Base-by-base conservation (phyloP, 2,888 invertebrate species). In the Fissipunctia ypsillon region DNA sequence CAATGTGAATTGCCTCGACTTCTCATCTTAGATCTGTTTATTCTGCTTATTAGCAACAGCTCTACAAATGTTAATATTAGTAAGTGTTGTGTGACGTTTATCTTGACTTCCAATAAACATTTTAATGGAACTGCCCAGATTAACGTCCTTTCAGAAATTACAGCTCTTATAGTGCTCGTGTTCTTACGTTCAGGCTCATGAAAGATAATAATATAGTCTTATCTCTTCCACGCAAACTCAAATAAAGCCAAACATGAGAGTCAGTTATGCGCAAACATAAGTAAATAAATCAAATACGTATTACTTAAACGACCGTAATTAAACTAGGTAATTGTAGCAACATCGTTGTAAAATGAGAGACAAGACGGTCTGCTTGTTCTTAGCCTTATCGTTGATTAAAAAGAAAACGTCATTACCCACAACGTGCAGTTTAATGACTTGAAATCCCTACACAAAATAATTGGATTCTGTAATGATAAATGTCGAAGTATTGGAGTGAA, bases 61-160 rank as follows among this genome's bases (percentile, higher is more conserved):
- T 45, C n/a, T 16, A 77, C 14, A 31, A 68, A 48, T 35, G 16
- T 43, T 45, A 63, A 72, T 50, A 80, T 38, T 45, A 12, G 38
- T 31, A 73, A 43, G 28, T 80, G 19, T n/a, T 56, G 41, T 31
- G 25, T 59, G 28, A 66, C 59, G 45, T 74, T 41, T 79, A 83
- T 60, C 54, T 73, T 19, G 28, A 14, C 19, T 54, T 45, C 57
- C 57, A 73, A 54, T 69, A 48, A 65, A 59, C 28, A 73, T 31
- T 54, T 81, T 25, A 35, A 59, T 52, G n/a, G 19, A 77, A 52
- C 35, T 81, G 59, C 68, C 59, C 68, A 83, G 64, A 70, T 77
- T 69, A 61, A 22, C 16, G 14, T 19, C 50, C 9, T 41, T 57
- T 73, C 7, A 38, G 19, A 50, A 56, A 63, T 70, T 25, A 61